Conservation (phyloP, 2,797 vertebrate species). For the Tokudaia muenninki region DNA sequence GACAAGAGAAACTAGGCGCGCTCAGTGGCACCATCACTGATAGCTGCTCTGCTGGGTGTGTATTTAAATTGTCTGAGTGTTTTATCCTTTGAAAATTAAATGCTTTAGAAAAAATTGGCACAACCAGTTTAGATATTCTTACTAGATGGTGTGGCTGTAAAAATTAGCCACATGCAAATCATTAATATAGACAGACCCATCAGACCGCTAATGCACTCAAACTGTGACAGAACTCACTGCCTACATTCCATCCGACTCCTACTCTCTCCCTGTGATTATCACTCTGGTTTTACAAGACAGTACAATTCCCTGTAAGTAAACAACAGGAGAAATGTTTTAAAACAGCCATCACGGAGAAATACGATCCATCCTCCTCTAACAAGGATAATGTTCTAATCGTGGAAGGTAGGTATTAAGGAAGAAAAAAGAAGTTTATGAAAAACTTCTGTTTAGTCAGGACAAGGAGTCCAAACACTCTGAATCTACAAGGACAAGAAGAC, state of each 20-base stretch:
- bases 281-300: slow-evolving; percentile 64
- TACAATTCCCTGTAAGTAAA: slow-evolving; percentile 53
- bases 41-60: neutral
- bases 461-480: slow-evolving; percentile 62
- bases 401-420: neutral
- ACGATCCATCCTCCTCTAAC: slow-evolving; percentile 50
- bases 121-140: slow-evolving; percentile 61
- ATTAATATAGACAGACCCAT: slow-evolving; percentile 35
- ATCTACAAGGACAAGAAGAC: slow-evolving; percentile 42
- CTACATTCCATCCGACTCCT: slow-evolving; percentile 3
- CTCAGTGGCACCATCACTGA: too few species aligned
- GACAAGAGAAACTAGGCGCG: neutral
- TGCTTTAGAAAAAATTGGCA: neutral
- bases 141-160: slow-evolving; percentile 27
- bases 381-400: slow-evolving; percentile 52
- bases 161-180: neutral
- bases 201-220: slow-evolving; percentile 18
- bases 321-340: slow-evolving; percentile 40
- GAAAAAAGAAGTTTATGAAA: neutral
- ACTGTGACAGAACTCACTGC: neutral
- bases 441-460: slow-evolving; percentile 42
- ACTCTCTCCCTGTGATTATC: slow-evolving; percentile 37
- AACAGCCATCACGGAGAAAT: slow-evolving; percentile 72
- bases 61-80: neutral
- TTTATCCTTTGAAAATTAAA: neutral